A percentile compares a stretch with the other conserved stretches of the same genome.
phyloP scores from a whole-genome alignment of 2,113 vertebrate species.

The Thryonomys swinderianus region DNA sequence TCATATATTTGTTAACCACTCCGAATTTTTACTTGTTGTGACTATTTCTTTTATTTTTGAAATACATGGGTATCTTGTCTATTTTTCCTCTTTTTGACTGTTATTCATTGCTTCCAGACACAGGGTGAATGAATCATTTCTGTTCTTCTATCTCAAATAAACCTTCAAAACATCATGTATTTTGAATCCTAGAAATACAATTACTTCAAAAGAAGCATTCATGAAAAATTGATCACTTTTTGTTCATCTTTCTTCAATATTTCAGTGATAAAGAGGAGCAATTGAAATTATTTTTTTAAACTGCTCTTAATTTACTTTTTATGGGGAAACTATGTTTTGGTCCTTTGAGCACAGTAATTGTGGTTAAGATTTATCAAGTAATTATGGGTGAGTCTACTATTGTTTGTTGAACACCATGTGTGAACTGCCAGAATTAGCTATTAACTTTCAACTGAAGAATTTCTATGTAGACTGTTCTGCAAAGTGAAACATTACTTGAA shows the following conservation, averaged over 20 bases:
- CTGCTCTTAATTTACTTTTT: neutral
- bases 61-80: neutral
- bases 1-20: neutral
- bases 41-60: neutral
- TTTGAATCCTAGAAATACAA: conserved; percentile 10
- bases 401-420: neutral
- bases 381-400: neutral
- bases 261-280: neutral
- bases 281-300: conserved; percentile 15
- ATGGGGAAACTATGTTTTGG: neutral
- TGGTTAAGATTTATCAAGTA: neutral
- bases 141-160: neutral
- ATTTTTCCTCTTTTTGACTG: neutral
- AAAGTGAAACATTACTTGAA: neutral
- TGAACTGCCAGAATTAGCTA: neutral
- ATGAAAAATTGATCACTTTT: neutral
- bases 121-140: neutral
- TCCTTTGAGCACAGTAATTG: neutral
- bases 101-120: neutral
- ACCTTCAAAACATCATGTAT: neutral
- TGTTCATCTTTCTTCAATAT: conserved; percentile 25
- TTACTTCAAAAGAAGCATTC: neutral
- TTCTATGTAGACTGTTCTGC: conserved; percentile 2
- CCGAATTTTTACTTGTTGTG: neutral
- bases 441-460: conserved; percentile 28